phyloP scores from a whole-genome alignment of 2,113 vertebrate species.

The Datnioides undecimradiatus region DNA sequence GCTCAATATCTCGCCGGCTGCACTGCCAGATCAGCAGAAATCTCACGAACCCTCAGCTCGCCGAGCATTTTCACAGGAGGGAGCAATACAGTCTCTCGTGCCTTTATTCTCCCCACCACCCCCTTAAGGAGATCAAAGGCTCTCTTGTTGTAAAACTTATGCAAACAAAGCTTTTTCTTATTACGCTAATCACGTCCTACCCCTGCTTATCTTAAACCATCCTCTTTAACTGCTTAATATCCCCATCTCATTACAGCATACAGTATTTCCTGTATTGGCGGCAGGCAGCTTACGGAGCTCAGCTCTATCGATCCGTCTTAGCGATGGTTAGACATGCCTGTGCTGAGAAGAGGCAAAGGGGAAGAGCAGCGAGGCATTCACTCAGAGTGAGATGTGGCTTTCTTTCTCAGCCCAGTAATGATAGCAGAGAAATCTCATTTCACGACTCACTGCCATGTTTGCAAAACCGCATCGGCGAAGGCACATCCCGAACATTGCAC shows the following conservation, averaged over 20 bases:
- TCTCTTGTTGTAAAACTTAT: conserved; percentile 55
- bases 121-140: conserved; percentile 68
- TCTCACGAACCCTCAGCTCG: conserved; percentile 41
- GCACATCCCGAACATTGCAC: conserved; percentile 60
- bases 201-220: conserved; percentile 63
- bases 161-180: conserved; percentile 69
- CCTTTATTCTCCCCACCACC: conserved; percentile 36
- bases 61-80: conserved; percentile 33
- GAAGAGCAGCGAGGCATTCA: conserved; percentile 68
- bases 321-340: conserved; percentile 73
- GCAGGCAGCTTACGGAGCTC: conserved; percentile 73
- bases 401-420: conserved; percentile 67
- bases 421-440: conserved; percentile 84
- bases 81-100: conserved; percentile 30
- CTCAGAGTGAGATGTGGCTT: conserved; percentile 76
- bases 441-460: conserved; percentile 83
- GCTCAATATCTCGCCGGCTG: conserved; percentile 44
- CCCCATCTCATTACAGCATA: conserved; percentile 70
- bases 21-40: conserved; percentile 66
- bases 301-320: conserved; percentile 76
- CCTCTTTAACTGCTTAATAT: conserved; percentile 69
- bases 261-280: conserved; percentile 72
- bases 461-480: conserved; percentile 70
- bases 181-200: conserved; percentile 61
- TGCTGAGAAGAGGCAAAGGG: conserved; percentile 46